A percentile compares a stretch with the other conserved stretches of the same genome.
phyloP scores from a whole-genome alignment of 2,113 vertebrate genomes.

The Glareola pratincola region DNA sequence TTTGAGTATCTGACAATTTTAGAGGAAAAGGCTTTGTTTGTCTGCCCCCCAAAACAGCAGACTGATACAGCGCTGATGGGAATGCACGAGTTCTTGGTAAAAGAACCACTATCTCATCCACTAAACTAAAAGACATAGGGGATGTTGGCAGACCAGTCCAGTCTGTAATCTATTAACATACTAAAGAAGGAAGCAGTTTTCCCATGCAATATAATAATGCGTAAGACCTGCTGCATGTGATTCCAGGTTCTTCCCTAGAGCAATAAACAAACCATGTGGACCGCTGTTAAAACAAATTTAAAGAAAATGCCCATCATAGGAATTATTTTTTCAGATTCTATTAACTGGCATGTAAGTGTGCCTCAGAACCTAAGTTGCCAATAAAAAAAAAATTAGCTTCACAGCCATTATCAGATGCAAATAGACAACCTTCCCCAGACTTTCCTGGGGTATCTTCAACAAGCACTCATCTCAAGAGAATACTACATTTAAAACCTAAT shows the following conservation, averaged over 20 bases:
- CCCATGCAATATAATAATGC: neutral
- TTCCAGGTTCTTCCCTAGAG: neutral
- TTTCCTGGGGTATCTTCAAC: neutral
- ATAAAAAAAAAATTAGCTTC: neutral
- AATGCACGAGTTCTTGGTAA: rapidly evolving
- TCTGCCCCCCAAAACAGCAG: neutral
- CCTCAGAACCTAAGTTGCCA: neutral
- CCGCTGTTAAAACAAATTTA: neutral
- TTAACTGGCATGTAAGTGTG: rapidly evolving
- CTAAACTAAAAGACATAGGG: neutral
- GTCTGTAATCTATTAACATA: neutral
- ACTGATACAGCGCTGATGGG: neutral
- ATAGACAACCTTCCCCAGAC: neutral
- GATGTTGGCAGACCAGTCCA: neutral
- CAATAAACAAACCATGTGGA: neutral
- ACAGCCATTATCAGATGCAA: neutral
- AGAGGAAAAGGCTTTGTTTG: neutral
- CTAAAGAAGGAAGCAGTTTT: neutral
- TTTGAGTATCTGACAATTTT: neutral
- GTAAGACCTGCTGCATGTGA: neutral
- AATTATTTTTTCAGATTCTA: neutral
- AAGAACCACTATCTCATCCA: neutral
- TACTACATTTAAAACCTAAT: neutral
- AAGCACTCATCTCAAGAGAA: neutral
- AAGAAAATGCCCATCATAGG: neutral